Evolutionary conservation across 2,888 invertebrate species (phyloP).

Genomic region (Endomychus coccineus): DNA sequence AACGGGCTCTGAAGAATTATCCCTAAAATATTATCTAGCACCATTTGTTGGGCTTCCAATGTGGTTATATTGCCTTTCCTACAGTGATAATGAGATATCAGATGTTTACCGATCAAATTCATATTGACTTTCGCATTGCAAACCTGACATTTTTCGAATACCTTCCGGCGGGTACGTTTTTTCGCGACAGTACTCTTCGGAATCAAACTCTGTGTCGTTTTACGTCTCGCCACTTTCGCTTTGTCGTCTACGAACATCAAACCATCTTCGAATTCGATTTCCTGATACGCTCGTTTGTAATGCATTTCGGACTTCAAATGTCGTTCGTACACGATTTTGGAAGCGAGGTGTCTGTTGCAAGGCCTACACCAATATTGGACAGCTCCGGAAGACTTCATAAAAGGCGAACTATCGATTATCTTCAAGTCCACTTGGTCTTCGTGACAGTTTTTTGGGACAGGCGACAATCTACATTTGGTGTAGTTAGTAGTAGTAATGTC

Average conservation of each 20-base stretch:
- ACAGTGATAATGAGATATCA: constrained; percentile 80
- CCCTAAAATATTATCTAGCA: constrained; percentile 68
- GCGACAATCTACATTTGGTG: constrained; percentile 74
- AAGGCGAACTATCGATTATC: constrained; percentile 31
- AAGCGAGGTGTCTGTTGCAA: constrained; percentile 68
- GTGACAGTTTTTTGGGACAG: constrained; percentile 34
- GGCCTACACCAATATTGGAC: constrained; percentile 74
- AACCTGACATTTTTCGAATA: constrained; percentile 60
- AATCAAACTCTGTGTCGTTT: constrained; percentile 20
- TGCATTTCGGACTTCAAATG: constrained; percentile 71
- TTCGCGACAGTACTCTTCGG: constrained; percentile 18
- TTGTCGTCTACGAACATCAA: constrained; percentile 21
- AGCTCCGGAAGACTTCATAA: constrained; percentile 40
- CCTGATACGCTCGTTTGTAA: constrained; percentile 56
- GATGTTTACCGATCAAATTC: constrained; percentile 71
- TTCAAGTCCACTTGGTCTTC: constrained; percentile 18
- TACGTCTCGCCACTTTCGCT: constrained; percentile 27
- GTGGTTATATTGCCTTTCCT: constrained; percentile 58
- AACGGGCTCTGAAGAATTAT: constrained; percentile 77
- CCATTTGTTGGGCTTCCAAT: constrained; percentile 53
- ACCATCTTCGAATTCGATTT: constrained; percentile 56
- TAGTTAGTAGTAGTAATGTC: constrained; percentile 56
- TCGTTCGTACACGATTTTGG: constrained; percentile 65
- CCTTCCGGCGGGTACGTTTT: constrained; percentile 49
- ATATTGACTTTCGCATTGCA: constrained; percentile 63